Base-by-base conservation (phyloP, 1,140 invertebrate genomes). In the Bombus haemorrhoidalis region DNA sequence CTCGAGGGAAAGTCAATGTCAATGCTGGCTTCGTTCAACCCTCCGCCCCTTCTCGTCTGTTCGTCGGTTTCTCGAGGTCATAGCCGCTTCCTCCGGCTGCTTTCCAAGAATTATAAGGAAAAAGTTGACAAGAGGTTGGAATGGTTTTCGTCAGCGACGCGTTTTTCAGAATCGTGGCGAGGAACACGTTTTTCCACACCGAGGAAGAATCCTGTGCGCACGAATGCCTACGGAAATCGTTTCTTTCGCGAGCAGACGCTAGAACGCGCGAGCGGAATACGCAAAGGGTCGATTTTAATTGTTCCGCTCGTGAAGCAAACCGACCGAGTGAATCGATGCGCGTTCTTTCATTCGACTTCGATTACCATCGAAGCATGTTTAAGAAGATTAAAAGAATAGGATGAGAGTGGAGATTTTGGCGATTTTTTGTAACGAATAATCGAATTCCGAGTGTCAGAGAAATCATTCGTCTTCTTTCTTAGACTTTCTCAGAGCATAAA, bases 1-100 rank as follows among this genome's bases (percentile, higher is more conserved):
- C 4, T 43, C 53, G 53, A 64, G 37, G 68, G 69, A 88, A 87
- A 88, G 87, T 88, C 87, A 88, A 88, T 88, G 87, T 88, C 87
- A 88, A 85, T 88, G 87, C 59, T 86, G 4, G n/a, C 15, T 37
- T 68, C 57, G n/a, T 37, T 43, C 57, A 1, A 22, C 25, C 10
- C 22, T 22, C 57, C 41, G 9, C 4, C 4, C 9, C 4, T 32
- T 37, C 64, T 9, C 62, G 5, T 6, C 9, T 10, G 47, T 53
- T 53, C 47, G 47, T 25, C 34, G 47, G 47, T 59, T 22, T 43
- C 39, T 73, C 69, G 32, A n/a, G 39, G 43, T 59, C 73, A 15
- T 32, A 28, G n/a, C 39, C 22, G 74, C 64, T 82, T 85, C 74
- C 66, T 68, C 34, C 68, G 59, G 41, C 5, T 12, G 62, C 57